Percentiles rank a stretch among this genome's conserved stretches.
Evolutionary conservation across 2,797 vertebrate genomes (phyloP).

Genomic region (Sebastes trivittatus): DNA sequence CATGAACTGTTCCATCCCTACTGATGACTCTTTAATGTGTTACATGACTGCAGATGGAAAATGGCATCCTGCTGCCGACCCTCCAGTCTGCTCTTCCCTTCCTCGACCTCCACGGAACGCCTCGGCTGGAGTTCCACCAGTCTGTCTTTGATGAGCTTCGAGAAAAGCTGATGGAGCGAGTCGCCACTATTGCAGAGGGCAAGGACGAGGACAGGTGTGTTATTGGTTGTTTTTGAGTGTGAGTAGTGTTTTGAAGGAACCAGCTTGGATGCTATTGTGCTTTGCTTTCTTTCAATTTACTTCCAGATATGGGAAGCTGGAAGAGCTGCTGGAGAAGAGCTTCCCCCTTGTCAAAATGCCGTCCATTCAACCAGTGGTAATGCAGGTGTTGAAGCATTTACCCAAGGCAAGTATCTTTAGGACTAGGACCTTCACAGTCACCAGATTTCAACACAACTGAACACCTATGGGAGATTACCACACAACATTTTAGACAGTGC

Average conservation of each 20-base stretch:
- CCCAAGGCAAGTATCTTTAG: constrained; percentile 85
- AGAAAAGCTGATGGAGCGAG: constrained; percentile 95
- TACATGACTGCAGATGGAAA: constrained; percentile 86
- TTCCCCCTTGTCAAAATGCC: constrained; percentile 98
- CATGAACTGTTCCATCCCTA: background rate
- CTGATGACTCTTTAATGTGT: background rate
- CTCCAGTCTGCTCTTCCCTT: constrained; percentile 97
- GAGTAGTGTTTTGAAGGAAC: background rate
- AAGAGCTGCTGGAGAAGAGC: constrained; percentile 96
- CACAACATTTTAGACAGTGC: background rate
- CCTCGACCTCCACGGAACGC: constrained; percentile 95
- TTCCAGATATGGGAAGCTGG: constrained; percentile 91
- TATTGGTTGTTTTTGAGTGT: background rate
- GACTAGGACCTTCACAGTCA: background rate
- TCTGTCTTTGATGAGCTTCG: constrained; percentile 96
- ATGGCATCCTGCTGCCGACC: constrained; percentile 95
- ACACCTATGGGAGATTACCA: too few relatives aligned
- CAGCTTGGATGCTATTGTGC: background rate
- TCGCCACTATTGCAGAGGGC: constrained; percentile 93
- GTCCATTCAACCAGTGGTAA: constrained; percentile 96
- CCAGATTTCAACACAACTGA: background rate
- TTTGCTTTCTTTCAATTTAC: background rate
- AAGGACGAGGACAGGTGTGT: constrained; percentile 91
- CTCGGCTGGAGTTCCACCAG: constrained; percentile 97
- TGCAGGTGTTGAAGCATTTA: constrained; percentile 97